These are phyloP conservation scores for Mesocentrotus franciscanus DNA, from an alignment of 53 echinoderm and acorn worm species.

Conservation along the genomic window DNA sequence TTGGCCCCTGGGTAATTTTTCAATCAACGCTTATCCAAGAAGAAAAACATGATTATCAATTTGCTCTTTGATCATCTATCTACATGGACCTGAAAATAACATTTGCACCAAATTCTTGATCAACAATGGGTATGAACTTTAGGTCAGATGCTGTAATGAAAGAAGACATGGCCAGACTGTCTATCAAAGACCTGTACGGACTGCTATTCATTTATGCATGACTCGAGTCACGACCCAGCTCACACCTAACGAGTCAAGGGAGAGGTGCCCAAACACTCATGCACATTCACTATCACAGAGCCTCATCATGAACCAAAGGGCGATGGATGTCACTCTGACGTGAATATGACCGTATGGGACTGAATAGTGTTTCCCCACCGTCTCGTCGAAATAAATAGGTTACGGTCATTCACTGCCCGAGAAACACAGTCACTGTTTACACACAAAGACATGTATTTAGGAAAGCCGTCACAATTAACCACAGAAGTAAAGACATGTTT, in stretches of 20 bases:
- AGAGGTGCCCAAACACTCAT: neutral
- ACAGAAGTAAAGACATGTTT: neutral
- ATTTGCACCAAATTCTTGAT: neutral
- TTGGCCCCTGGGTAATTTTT: too few species aligned
- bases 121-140: neutral
- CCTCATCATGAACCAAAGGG: constrained; percentile 7
- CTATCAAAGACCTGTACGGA: neutral
- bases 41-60: too few species aligned
- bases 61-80: too few species aligned
- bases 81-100: too few species aligned
- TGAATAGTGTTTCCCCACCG: neutral
- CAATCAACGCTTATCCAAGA: too few species aligned
- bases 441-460: neutral
- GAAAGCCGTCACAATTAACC: neutral
- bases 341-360: constrained; percentile 6
- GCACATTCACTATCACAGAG: neutral
- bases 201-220: constrained; percentile 18
- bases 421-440: neutral
- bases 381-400: neutral
- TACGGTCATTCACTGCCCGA: neutral
- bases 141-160: neutral
- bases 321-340: neutral
- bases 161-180: neutral
- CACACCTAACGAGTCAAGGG: neutral
- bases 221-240: constrained; percentile 24